These are phyloP conservation scores for Heliocidaris erythrogramma DNA, from an alignment of 35 echinoderm and acorn worm genomes.

Conservation along the genomic window DNA sequence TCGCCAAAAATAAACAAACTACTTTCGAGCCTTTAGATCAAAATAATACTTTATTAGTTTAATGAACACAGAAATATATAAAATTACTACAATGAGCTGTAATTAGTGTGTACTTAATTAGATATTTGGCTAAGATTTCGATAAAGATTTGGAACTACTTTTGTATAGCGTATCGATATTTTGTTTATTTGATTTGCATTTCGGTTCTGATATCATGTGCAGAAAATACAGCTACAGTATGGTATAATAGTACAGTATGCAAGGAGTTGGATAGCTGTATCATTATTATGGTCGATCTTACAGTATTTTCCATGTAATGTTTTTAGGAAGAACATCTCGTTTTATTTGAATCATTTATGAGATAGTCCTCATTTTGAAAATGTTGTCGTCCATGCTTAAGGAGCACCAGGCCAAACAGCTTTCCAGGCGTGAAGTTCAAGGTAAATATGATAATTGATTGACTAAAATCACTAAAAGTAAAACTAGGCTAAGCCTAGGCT, in stretches of 20 bases:
- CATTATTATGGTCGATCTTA: neutral
- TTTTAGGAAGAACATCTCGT: neutral
- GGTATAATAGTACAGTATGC: too few species aligned
- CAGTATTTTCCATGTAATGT: neutral
- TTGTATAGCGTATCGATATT: neutral
- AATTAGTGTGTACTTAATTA: too few species aligned
- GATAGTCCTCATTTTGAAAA: neutral
- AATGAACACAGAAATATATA: neutral
- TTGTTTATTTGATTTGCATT: slow-evolving; percentile 38
- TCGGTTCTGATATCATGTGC: neutral
- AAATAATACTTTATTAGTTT: neutral
- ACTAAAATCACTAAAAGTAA: too few species aligned
- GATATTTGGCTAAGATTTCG: neutral
- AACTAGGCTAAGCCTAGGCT: too few species aligned
- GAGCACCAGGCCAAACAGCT: slow-evolving; percentile 80
- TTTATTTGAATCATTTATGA: neutral
- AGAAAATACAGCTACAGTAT: neutral
- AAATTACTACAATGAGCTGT: too few species aligned
- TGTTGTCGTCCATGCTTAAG: slow-evolving; percentile 81
- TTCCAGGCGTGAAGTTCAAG: slow-evolving; percentile 72
- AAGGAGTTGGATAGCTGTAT: neutral
- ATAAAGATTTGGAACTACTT: neutral
- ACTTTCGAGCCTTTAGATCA: neutral
- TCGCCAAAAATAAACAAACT: neutral
- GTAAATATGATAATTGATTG: slow-evolving; percentile 32